Conservation (phyloP, 2,797 vertebrate genomes). For the Mus spretus region DNA sequence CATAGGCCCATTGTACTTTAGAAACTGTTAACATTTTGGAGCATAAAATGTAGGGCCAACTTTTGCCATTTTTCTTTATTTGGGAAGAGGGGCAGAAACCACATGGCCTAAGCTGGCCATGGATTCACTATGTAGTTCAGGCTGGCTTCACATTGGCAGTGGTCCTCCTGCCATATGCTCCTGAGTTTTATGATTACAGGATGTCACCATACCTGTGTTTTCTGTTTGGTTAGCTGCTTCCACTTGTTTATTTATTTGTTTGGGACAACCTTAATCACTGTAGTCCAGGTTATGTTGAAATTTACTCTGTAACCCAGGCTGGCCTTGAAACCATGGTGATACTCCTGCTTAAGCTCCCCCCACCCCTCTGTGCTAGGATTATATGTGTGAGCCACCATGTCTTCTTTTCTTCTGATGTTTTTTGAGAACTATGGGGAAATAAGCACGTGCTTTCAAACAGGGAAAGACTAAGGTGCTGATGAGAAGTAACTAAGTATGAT, state of each 20-base stretch:
- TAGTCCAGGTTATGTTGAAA: neutral
- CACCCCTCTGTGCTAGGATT: neutral
- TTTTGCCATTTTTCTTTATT: slow-evolving; percentile 1
- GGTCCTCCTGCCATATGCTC: neutral
- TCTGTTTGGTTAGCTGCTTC: slow-evolving; percentile 6
- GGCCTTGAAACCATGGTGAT: neutral
- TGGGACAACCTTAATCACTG: neutral
- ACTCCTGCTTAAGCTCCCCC: neutral
- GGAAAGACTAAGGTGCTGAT: slow-evolving; percentile 26
- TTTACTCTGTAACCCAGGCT: neutral
- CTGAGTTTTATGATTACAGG: neutral
- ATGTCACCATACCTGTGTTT: neutral
- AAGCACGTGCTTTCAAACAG: slow-evolving; percentile 44
- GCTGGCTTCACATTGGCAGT: neutral
- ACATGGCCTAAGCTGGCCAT: neutral
- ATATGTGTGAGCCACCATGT: neutral
- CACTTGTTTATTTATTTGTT: neutral
- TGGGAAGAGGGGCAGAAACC: neutral
- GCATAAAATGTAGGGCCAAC: slow-evolving; percentile 23
- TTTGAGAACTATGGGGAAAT: slow-evolving; percentile 24
- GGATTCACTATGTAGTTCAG: neutral
- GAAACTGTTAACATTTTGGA: neutral
- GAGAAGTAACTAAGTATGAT: slow-evolving; percentile 64
- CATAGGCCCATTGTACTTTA: neutral
- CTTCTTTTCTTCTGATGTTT: neutral